A percentile compares a stretch with the other conserved stretches of the same genome.
Conservation (phyloP, 2,797 vertebrate genomes). For the Microcaecilia unicolor region DNA sequence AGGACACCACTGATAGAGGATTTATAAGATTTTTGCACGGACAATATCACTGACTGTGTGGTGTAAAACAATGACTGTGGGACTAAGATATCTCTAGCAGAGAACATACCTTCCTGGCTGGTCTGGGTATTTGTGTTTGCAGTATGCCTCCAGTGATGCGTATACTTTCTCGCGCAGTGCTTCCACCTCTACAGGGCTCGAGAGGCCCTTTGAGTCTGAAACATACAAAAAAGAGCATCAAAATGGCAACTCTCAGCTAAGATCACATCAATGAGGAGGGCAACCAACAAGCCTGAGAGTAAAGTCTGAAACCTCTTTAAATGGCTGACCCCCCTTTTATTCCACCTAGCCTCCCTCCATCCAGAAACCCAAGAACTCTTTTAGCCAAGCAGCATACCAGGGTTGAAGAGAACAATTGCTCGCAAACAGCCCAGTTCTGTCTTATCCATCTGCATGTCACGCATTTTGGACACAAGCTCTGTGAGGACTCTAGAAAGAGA, state of each 20-base stretch:
- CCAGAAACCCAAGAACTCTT: too few relatives aligned
- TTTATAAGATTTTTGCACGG: too few relatives aligned
- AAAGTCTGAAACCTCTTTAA: too few relatives aligned
- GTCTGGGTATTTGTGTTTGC: constrained; percentile 97
- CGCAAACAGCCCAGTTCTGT: constrained; percentile 92
- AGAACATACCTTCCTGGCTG: constrained; percentile 86
- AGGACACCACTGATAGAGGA: too few relatives aligned
- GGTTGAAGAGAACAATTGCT: constrained; percentile 94
- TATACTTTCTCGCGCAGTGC: constrained; percentile 94
- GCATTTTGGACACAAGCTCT: constrained; percentile 94
- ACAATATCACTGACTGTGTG: too few relatives aligned
- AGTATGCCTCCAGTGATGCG: constrained; percentile 92
- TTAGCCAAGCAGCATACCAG: too few relatives aligned
- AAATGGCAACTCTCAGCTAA: neutral
- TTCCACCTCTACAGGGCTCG: constrained; percentile 90
- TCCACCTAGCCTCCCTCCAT: too few relatives aligned
- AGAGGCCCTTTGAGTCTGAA: constrained; percentile 92
- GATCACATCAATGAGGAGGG: too few relatives aligned
- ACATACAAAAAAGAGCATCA: neutral
- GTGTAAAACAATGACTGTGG: too few relatives aligned
- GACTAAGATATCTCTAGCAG: too few relatives aligned
- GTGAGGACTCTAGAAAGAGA: constrained; percentile 84
- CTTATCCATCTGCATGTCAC: constrained; percentile 98
- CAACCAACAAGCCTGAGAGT: too few relatives aligned
- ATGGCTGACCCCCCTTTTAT: too few relatives aligned